These are phyloP conservation scores for Nezara viridula DNA, from an alignment of 2,888 invertebrate genomes.

Conservation along the genomic window DNA sequence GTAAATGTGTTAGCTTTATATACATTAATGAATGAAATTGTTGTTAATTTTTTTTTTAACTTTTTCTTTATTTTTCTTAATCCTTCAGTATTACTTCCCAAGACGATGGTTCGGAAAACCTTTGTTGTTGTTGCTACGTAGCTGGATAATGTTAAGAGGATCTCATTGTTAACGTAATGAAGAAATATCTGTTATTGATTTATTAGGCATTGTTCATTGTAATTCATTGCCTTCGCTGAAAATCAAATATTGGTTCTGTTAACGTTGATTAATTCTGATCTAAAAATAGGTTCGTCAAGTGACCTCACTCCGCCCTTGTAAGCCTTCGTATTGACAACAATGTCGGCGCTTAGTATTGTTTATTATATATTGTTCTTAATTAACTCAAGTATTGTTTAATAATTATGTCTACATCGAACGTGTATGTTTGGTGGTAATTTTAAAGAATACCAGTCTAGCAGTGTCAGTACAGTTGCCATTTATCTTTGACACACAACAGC, in stretches of 20 bases:
- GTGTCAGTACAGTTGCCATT: no score
- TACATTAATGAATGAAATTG: no score
- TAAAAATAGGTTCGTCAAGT: not conserved
- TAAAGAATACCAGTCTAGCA: no score
- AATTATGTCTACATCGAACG: not conserved
- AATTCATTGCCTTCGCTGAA: conserved; percentile 33
- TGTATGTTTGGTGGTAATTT: no score
- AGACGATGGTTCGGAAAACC: not conserved
- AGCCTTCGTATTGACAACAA: conserved; percentile 34
- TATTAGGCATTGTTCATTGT: conserved; percentile 41
- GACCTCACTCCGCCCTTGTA: conserved; percentile 1
- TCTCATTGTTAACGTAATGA: conserved; percentile 26
- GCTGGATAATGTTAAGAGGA: not conserved
- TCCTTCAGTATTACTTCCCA: not conserved
- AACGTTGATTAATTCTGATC: conserved; percentile 30
- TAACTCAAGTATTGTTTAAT: not conserved
- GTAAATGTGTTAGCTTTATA: no score
- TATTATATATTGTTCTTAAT: not conserved
- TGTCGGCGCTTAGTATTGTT: not conserved
- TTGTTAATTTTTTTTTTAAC: no score
- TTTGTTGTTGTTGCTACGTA: not conserved
- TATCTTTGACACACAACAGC: no score
- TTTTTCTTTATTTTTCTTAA: no score
- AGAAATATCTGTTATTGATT: conserved; percentile 36
- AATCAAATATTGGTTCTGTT: conserved; percentile 48